Base-by-base conservation (phyloP, 2,888 invertebrate genomes). In the Phalangium opilio region DNA sequence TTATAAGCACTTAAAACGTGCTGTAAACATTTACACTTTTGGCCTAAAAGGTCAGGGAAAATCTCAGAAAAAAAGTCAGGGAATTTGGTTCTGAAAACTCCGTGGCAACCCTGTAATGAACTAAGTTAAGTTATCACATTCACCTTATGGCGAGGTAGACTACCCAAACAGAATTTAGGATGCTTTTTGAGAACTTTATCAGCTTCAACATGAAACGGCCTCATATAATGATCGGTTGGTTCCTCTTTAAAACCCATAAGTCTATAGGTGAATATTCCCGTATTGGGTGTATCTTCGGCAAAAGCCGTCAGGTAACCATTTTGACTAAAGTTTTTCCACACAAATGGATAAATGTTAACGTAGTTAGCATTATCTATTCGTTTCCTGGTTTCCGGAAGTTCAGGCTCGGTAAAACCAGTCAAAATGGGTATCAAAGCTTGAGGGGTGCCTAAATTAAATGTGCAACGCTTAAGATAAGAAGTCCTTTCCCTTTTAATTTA, bases 191-290 rank as follows among this genome's bases (percentile, higher is more conserved):
- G 70, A 49, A 74, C 71, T 2, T 72, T 71, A 3, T 70, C 66
- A 11, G 79, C 75, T 18, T 81, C 79, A 12, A 83, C 60, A 60
- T 79, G 84, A 64, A 79, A 89, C 0, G 85, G 75, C 27, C 90
- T 69, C 68, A 89, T 77, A 62, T 89, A 91, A 65, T 91, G 90
- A 67, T 91, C 84, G 0, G 90, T 86, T 0, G 93, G 93, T 57
- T 78, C 78, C 2, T 73, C 66, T 33, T 74, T 67, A 64, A 93
- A 93, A 0, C 93, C 93, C 56, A 82, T 82, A 62, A 91, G 73
- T 8, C 93, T 75, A 65, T 86, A 87, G 2, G 85, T 85, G 63
- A 91, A 95, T 0, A 86, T 87, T 0, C 90, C 90, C 19, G 81
- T 75, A 59, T 74, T 69, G 0, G 85, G 82, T 57, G 79, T 75